phyloP scores from a whole-genome alignment of 2,797 vertebrate genomes.

The Coendou prehensilis region DNA sequence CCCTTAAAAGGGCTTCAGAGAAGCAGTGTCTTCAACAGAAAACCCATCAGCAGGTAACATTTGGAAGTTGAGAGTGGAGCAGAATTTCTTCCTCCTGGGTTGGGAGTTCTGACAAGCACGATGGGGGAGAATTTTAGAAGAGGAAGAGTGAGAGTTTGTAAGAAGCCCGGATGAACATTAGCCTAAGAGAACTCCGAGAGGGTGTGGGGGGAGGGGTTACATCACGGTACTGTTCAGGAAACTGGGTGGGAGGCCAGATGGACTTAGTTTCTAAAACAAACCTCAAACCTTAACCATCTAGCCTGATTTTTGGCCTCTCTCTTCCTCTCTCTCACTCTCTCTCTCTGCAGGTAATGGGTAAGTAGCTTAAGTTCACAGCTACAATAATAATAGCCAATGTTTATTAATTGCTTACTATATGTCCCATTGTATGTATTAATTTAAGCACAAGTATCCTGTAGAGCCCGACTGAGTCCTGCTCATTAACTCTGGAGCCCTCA shows the following conservation, averaged over 20 bases:
- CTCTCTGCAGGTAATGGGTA: neutral
- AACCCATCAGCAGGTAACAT: neutral
- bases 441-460: neutral
- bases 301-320: neutral
- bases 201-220: neutral
- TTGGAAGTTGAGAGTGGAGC: neutral
- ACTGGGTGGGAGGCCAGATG: neutral
- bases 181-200: neutral
- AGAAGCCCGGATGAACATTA: neutral
- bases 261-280: conserved; percentile 17
- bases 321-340: neutral
- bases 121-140: neutral
- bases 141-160: neutral
- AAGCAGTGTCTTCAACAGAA: neutral
- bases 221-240: neutral
- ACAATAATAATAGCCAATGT: neutral
- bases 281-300: neutral
- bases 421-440: neutral
- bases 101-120: neutral
- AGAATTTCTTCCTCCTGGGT: neutral
- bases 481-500: neutral
- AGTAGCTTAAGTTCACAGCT: neutral
- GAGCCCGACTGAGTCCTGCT: neutral
- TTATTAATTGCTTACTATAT: neutral
- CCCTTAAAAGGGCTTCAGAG: neutral